These are phyloP conservation scores for Mastomys coucha DNA, from an alignment of 2,113 vertebrate genomes.

Conservation along the genomic window DNA sequence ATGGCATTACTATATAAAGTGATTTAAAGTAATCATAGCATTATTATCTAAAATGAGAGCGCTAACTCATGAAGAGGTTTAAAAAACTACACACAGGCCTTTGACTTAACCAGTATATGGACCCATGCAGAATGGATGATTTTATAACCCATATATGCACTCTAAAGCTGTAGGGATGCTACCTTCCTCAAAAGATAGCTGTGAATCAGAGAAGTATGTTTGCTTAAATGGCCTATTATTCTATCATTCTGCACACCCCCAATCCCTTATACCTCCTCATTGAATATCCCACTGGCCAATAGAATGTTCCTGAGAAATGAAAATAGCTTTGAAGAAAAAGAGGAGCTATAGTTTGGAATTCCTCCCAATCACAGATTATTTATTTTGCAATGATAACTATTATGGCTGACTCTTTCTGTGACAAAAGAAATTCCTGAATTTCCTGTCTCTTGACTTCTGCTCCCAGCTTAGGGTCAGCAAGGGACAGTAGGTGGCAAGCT, in stretches of 20 bases:
- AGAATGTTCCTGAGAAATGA: neutral
- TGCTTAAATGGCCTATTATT: neutral
- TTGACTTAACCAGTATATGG: neutral
- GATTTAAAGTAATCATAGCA: neutral
- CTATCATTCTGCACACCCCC: neutral
- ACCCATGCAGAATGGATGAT: neutral
- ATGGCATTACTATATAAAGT: neutral
- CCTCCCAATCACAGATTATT: neutral
- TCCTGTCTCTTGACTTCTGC: neutral
- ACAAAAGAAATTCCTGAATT: neutral
- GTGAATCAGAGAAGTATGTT: neutral
- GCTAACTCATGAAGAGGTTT: neutral
- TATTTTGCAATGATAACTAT: neutral
- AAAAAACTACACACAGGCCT: neutral
- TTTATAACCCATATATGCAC: neutral
- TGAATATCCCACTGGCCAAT: neutral
- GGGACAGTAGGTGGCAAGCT: neutral
- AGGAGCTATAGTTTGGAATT: neutral
- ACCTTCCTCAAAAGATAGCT: neutral
- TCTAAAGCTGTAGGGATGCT: neutral
- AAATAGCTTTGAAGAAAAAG: neutral
- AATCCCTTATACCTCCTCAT: neutral
- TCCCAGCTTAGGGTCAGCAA: neutral
- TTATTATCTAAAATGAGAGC: constrained; percentile 5
- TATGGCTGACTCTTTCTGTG: neutral